These are phyloP conservation scores for Phaedon cochleariae DNA, from an alignment of 2,888 invertebrate genomes.

Conservation along the genomic window DNA sequence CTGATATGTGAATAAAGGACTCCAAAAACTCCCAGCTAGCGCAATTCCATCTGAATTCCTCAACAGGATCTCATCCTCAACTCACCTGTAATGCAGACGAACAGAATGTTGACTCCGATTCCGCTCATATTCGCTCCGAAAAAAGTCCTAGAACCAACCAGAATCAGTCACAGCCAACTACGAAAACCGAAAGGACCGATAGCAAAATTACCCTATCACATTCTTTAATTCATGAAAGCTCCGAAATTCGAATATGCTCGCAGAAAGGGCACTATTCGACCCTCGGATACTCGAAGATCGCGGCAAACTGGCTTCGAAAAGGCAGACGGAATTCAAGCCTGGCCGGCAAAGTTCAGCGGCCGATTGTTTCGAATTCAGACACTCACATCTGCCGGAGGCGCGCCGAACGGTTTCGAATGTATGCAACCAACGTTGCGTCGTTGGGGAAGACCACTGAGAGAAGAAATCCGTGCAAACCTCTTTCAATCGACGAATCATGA, in stretches of 20 bases:
- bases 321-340: conserved; percentile 36
- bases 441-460: too few species aligned
- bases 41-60: too few species aligned
- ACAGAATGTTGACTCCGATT: neutral
- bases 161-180: neutral
- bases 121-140: neutral
- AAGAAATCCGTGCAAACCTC: too few species aligned
- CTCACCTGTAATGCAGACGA: neutral
- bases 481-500: too few species aligned
- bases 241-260: neutral
- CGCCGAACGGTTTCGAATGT: conserved; percentile 11
- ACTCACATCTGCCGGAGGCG: conserved; percentile 20
- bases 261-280: conserved; percentile 27
- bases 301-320: conserved; percentile 45
- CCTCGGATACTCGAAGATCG: conserved; percentile 28
- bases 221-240: neutral
- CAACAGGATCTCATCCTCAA: too few species aligned
- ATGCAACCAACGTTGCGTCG: conserved; percentile 29
- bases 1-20: too few species aligned
- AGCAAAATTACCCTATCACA: neutral
- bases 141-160: neutral
- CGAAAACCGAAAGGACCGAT: neutral
- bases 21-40: too few species aligned
- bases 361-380: conserved; percentile 46
- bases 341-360: conserved; percentile 48